These are phyloP conservation scores for Agrypnia vestita DNA, from an alignment of 1,140 invertebrate genomes.

Conservation along the genomic window DNA sequence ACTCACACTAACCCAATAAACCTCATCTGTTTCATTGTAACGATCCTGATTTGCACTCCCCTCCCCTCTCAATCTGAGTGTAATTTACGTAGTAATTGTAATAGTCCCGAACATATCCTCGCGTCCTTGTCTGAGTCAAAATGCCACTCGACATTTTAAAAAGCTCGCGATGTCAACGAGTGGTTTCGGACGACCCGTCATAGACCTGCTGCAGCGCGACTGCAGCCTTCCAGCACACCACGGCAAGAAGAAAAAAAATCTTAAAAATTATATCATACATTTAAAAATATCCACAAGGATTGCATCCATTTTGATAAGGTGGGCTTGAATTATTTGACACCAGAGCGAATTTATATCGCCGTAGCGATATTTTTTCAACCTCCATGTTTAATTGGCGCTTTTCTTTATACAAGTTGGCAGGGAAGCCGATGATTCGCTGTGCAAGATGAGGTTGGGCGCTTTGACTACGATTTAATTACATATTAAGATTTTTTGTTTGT, in stretches of 20 bases:
- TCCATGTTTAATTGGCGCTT: constrained; percentile 11
- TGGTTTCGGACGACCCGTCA: constrained; percentile 50
- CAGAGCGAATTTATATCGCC: not conserved
- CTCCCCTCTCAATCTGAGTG: not conserved
- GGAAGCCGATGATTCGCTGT: constrained; percentile 3
- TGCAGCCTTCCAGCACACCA: no score
- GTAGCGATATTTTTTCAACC: no score
- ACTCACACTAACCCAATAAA: no score
- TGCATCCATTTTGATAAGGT: not conserved
- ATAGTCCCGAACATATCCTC: constrained; percentile 2
- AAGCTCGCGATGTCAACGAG: constrained; percentile 1
- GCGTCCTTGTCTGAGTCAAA: not conserved
- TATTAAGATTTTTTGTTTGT: not conserved
- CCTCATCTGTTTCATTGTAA: no score
- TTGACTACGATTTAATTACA: constrained; percentile 13
- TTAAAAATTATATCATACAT: not conserved
- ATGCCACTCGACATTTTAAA: constrained; percentile 44
- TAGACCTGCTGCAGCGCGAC: not conserved
- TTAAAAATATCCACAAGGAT: not conserved
- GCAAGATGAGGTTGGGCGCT: not conserved
- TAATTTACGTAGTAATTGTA: constrained; percentile 11
- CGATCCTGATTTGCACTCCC: not conserved
- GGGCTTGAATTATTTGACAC: not conserved
- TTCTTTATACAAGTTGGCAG: not conserved
- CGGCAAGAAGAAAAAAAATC: no score